Percentiles rank a stretch among this genome's conserved stretches.
phyloP scores from a whole-genome alignment of 2,797 vertebrate genomes.

The Lutjanus campechanus region DNA sequence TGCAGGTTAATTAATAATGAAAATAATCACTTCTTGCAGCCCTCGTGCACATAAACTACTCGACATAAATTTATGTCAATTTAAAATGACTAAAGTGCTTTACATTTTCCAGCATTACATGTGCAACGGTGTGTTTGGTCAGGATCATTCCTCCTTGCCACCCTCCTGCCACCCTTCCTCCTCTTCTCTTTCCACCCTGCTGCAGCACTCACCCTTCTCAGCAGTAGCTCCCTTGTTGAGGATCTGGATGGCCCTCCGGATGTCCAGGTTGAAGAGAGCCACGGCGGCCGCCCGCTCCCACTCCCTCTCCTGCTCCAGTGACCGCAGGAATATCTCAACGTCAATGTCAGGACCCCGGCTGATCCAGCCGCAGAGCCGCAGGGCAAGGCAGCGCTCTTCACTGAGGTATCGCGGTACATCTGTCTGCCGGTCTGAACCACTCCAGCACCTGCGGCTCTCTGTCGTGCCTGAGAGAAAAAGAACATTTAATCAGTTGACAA shows the following conservation, averaged over 20 bases:
- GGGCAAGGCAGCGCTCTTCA: constrained; percentile 94
- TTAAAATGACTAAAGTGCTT: not conserved
- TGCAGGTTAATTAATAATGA: no score
- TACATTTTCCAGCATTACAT: not conserved
- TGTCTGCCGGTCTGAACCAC: constrained; percentile 91
- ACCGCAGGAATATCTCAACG: constrained; percentile 92
- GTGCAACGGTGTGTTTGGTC: not conserved
- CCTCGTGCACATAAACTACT: not conserved
- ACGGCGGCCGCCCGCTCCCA: constrained; percentile 98
- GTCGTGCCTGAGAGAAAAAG: constrained; percentile 86
- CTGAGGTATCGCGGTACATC: constrained; percentile 92
- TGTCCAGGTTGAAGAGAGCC: constrained; percentile 97
- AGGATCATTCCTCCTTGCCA: constrained; percentile 13
- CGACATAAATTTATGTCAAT: not conserved
- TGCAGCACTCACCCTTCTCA: constrained; percentile 88
- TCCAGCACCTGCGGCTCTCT: constrained; percentile 93
- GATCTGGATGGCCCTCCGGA: constrained; percentile 96
- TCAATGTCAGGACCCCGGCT: constrained; percentile 91
- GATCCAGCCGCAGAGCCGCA: constrained; percentile 98
- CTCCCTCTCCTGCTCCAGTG: constrained; percentile 94
- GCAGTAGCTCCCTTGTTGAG: constrained; percentile 95
- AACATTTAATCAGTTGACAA: not conserved
- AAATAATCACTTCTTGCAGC: not conserved
- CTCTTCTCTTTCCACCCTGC: no score
- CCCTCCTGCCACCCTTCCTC: not conserved